Conservation (phyloP, 2,797 vertebrate species). For the Cuculus canorus region DNA sequence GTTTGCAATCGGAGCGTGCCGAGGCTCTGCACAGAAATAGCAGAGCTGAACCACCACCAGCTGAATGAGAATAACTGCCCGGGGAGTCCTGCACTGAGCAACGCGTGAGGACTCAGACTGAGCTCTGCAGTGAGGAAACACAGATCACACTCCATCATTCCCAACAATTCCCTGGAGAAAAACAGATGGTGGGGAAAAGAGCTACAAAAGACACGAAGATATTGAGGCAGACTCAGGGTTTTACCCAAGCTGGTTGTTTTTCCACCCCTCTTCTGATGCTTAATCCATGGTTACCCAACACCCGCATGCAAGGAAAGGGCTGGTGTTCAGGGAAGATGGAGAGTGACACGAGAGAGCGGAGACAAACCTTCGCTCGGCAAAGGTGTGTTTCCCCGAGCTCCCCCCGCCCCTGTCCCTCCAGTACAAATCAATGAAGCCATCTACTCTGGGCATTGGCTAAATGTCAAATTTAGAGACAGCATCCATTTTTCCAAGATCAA, state of each 20-base stretch:
- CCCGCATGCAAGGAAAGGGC: neutral
- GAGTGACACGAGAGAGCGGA: neutral
- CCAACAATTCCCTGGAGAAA: neutral
- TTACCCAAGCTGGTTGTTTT: neutral
- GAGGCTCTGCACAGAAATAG: neutral
- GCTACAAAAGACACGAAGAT: neutral
- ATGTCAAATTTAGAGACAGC: neutral
- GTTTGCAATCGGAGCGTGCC: rapidly evolving
- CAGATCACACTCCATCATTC: neutral
- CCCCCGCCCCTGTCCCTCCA: rapidly evolving
- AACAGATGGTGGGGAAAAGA: neutral
- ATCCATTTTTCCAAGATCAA: neutral
- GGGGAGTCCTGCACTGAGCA: neutral
- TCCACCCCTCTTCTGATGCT: neutral
- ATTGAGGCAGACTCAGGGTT: neutral
- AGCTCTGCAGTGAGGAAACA: neutral
- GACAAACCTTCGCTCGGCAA: neutral
- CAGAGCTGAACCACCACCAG: neutral
- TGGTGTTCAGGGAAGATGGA: neutral
- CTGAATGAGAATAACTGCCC: rapidly evolving
- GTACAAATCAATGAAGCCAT: neutral
- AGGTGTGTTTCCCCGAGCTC: neutral
- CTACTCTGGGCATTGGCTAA: neutral
- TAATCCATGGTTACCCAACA: neutral
- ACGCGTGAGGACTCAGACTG: rapidly evolving